phyloP scores from a whole-genome alignment of 2,113 vertebrate species.

The Zosterops borbonicus region DNA sequence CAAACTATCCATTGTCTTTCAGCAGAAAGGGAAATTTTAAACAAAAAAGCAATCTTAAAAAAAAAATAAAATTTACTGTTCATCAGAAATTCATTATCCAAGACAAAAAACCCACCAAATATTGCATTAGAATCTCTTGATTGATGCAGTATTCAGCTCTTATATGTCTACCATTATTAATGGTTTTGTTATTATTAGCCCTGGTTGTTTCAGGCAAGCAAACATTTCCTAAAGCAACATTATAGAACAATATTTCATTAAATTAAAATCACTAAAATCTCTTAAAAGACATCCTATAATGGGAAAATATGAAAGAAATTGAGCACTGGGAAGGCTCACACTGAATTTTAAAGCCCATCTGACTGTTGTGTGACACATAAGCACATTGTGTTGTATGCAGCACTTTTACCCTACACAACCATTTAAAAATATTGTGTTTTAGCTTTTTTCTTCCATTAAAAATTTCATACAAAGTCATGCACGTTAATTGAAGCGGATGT shows the following conservation, averaged over 20 bases:
- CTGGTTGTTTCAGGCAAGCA: neutral
- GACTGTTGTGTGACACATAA: neutral
- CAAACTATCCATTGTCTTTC: neutral
- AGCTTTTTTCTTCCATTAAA: neutral
- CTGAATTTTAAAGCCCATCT: neutral
- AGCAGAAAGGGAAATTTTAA: neutral
- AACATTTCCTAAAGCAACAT: conserved; percentile 3
- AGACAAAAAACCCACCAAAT: neutral
- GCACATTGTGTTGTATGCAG: neutral
- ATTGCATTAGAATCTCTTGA: neutral
- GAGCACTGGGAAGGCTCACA: neutral
- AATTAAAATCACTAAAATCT: neutral
- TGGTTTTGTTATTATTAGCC: neutral
- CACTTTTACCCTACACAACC: neutral
- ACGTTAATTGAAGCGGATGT: neutral
- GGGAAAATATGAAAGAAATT: neutral
- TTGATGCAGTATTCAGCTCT: neutral
- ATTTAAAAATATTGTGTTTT: neutral
- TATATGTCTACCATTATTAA: neutral
- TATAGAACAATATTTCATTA: neutral
- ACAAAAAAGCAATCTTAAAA: neutral
- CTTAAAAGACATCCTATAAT: neutral
- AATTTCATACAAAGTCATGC: neutral
- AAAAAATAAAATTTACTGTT: neutral
- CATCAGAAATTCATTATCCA: neutral